Evolutionary conservation across 2,888 invertebrate species (phyloP), one percentile per base, ranked within the genome.

Genomic region (Thereva unica): DNA sequence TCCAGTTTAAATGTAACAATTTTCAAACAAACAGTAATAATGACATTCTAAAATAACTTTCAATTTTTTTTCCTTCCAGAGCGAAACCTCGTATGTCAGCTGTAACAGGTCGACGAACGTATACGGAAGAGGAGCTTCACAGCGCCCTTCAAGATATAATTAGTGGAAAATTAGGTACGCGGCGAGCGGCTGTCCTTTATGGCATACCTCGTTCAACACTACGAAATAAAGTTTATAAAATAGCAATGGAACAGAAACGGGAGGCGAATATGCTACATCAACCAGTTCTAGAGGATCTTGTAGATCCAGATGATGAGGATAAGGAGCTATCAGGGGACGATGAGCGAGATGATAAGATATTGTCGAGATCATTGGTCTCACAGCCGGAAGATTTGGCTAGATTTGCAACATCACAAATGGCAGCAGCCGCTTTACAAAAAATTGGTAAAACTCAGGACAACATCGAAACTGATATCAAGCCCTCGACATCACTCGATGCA

Each of bases 191-290:
- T 63, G 93, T 94, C 64, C 90, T 96, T 75, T 98, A 98, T 82
- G 95, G 96, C 75, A 96, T 97, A 78, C 97, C 97, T 5, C 87
- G 97, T 71, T 96, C 97, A 72, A 97, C 97, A 37, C 87, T 98
- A 59, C 87, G 97, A 70, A 98, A 97, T 84, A 98, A 98, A 83
- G 94, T 93, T 78, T 91, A 91, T 85, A 93, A 93, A 80, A 84
- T 92, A 76, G 85, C 87, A 66, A 83, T 89, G 81, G 91, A 91
- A 74, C 84, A 86, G 59, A 87, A 87, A 76, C 85, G 88, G 73
- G 89, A 90, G 76, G 86, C 84, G 79, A 64, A 72, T 70, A 71
- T 64, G 67, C 68, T 56, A 68, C 74, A 64, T 71, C 75, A 45
- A 66, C 73, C 64, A 71, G 67, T 70, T 70, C 67, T 75, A 5